These are phyloP conservation scores for Ciconia maguari DNA, from an alignment of 2,113 vertebrate genomes.

Conservation along the genomic window DNA sequence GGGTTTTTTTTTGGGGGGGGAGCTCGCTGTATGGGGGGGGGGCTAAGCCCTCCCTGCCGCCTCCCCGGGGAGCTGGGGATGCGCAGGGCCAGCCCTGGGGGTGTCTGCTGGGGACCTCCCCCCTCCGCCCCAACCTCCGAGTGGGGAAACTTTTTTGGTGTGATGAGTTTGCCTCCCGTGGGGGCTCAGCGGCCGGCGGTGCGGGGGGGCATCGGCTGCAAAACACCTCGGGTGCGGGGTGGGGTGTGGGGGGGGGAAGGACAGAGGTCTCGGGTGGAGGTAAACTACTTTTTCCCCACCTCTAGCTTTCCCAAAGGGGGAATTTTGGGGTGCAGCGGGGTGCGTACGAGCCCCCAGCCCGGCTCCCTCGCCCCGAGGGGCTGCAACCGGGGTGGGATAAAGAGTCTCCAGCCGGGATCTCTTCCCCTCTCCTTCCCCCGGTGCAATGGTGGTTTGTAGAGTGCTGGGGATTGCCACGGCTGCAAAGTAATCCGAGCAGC, in stretches of 20 bases:
- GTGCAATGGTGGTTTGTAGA: neutral
- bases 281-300: neutral
- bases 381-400: neutral
- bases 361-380: neutral
- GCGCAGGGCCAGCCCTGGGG: neutral
- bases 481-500: constrained; percentile 58
- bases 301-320: neutral
- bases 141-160: neutral
- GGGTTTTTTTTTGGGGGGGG: neutral
- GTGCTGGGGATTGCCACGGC: constrained; percentile 35
- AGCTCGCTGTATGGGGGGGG: no score
- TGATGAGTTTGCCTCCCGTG: neutral
- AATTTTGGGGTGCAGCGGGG: neutral
- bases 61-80: neutral
- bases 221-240: neutral
- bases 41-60: neutral
- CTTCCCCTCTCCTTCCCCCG: neutral
- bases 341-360: neutral
- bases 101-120: no score
- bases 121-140: no score
- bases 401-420: neutral
- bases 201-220: neutral
- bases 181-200: neutral
- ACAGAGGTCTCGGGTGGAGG: neutral
- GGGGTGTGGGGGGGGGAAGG: neutral